Base-by-base conservation (phyloP, 1,140 invertebrate genomes). In the Arion vulgaris region DNA sequence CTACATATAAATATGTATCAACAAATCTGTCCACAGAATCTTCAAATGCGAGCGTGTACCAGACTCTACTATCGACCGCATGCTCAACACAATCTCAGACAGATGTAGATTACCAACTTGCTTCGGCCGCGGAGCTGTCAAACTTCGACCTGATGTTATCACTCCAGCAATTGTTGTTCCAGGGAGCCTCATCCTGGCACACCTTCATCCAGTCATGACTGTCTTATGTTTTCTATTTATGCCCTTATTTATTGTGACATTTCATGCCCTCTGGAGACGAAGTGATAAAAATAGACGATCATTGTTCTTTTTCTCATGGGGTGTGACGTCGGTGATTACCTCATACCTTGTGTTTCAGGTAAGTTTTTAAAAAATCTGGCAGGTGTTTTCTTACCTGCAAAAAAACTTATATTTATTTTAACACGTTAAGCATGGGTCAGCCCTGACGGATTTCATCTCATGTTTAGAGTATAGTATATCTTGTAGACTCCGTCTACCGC, bases 271-370 rank as follows among this genome's bases (percentile, higher is more conserved):
- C 72, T 74, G 49, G 82, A 75, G 80, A 68, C 34, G 38, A 78
- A 74, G 76, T 75, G 23, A 74, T 13, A 62, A 57, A n/a, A 32
- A 85, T 28, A 23, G 81, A 19, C 38, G 84, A 15, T 89, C 89
- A n/a, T 72, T 81, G 23, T 90, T 91, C 57, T 91, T 91, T 83
- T 91, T 84, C 62, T 45, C 80, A 23, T 91, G 90, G 90, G 88
- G 85, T 2, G 15, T 90, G 73, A 87, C 87, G 15, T 91, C 90
- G 4, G 85, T 89, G 28, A n/a, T 90, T 0, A 78, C 83, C 32
- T 85, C 83, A 23, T 89, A 86, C 84, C 79, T 90, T 49, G 85
- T 89, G 17, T 85, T 85, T 79, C 84, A 85, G 71, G 80, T 81
- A 71, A 71, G 57, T 15, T 57, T 9, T 11, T 9, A 11, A 49